Evolutionary conservation across 2,113 vertebrate species (phyloP), one percentile per base, ranked within the genome.

Genomic region (Microtus montanus): DNA sequence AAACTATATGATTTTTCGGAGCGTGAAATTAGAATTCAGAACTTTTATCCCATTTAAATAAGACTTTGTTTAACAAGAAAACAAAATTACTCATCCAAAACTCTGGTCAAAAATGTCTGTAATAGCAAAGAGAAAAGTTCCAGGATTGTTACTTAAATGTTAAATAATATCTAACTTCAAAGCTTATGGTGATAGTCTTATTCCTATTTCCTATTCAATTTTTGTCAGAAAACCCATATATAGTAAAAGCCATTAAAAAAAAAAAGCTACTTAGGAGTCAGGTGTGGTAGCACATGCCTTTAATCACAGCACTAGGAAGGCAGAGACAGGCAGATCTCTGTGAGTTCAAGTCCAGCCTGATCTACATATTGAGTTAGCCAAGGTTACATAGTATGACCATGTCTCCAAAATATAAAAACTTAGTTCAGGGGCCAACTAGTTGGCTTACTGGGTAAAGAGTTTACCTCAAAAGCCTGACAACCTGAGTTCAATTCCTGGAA

Each of bases 1-100:
- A 38, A 83, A 6, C 12, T 41, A 24, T 41, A 70, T 28, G 41
- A 87, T 22, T 86, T 95, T 78, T 89, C 66, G 92, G 58, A 80
- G 17, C n/a, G 58, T 33, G 5, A 95, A 94, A 85, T 14, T 70
- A 85, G 75, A 77, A 89, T 80, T 54, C 61, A 73, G 20, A 91
- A 66, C 52, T 28, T 79, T 58, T 47, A 83, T 54, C 52, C 71
- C 80, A 63, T 68, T 88, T 89, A 77, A 85, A 66, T 54, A 28
- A 86, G 30, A 49, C 44, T 84, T 84, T 49, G 58, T 11, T 68
- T 28, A 93, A 63, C 15, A 63, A 41, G 41, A 41, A n/a, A 58
- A 89, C 15, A 80, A 14, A 70, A 15, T 12, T 47, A 77, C 33
- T 80, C 58, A 58, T 28, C 13, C 28, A 80, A 58, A 28, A 38